Evolutionary conservation across 1,140 invertebrate genomes (phyloP), one percentile per base, ranked within the genome.

Genomic region (Drosophila fuyamai): DNA sequence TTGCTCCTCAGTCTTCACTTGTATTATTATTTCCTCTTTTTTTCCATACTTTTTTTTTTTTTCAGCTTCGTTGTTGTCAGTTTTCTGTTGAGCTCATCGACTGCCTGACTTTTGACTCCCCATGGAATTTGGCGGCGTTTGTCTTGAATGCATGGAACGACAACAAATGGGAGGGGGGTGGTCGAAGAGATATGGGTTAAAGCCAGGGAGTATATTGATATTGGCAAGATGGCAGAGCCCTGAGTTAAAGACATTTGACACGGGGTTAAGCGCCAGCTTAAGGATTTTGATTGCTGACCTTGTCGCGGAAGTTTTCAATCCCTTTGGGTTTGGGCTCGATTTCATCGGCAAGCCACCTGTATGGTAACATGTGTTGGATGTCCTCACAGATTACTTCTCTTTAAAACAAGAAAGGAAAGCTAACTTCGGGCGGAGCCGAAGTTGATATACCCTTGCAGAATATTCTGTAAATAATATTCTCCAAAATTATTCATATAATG

Each of bases 121-220:
- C 53, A 61, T 79, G 82, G 82, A 79, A 86, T 88, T 88, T 70
- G 53, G n/a, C 48, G 29, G 47, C 56, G 67, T 55, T 50, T 51
- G 16, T 23, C 65, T 73, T 86, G 79, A 79, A 86, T 82, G 82
- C 83, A 86, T 86, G 79, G 67, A 88, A 82, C 10, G 60, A 60
- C 46, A 56, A 66, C 43, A 50, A 66, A 40, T 0, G 38, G 23
- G 12, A 13, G 16, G 27, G 46, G 3, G 14, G 2, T n/a, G n/a
- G 43, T 8, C 6, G 23, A 23, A 23, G 32, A 43, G 29, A 35
- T 40, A n/a, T 16, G 53, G 50, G 8, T 68, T 23, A 36, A 35
- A 29, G 66, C 16, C 32, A 54, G 16, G 36, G 23, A 16, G 29
- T 35, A 55, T 81, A 81, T 72, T 62, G 79, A 50, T 63, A 80